phyloP scores from a whole-genome alignment of 2,113 vertebrate species.

The Urocitellus parryii region DNA sequence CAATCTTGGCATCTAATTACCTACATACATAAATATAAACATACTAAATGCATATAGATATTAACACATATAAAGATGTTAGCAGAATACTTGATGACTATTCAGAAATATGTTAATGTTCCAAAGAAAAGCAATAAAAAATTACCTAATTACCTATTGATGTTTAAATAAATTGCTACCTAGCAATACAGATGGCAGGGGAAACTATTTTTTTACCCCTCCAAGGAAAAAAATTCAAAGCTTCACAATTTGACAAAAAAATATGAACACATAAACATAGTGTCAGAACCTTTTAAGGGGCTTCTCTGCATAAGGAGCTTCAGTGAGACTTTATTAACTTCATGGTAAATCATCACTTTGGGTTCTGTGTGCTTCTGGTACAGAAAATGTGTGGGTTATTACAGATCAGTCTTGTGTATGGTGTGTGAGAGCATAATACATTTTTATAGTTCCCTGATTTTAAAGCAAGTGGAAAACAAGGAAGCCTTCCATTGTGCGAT shows the following conservation, averaged over 20 bases:
- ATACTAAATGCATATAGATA: background rate
- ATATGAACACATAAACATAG: background rate
- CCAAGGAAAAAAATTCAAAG: conserved; percentile 49
- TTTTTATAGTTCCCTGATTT: background rate
- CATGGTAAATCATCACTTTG: background rate
- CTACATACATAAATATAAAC: background rate
- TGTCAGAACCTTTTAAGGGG: background rate
- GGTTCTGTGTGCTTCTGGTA: background rate
- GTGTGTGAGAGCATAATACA: background rate
- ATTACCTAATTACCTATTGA: background rate
- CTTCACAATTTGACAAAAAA: background rate
- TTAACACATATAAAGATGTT: background rate
- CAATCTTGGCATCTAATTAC: background rate
- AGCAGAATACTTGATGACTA: background rate
- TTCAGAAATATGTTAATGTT: conserved; percentile 27
- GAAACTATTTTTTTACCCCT: background rate
- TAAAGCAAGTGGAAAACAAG: conserved; percentile 45
- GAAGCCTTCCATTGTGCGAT: conserved; percentile 10
- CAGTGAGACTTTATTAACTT: background rate
- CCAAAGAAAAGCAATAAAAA: background rate
- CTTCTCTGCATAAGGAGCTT: background rate
- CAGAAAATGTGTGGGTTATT: background rate
- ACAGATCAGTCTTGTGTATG: background rate
- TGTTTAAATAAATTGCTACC: conserved; percentile 37
- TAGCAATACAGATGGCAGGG: background rate